phyloP scores from a whole-genome alignment of 2,113 vertebrate species.

The Gymnocephalus cernua region DNA sequence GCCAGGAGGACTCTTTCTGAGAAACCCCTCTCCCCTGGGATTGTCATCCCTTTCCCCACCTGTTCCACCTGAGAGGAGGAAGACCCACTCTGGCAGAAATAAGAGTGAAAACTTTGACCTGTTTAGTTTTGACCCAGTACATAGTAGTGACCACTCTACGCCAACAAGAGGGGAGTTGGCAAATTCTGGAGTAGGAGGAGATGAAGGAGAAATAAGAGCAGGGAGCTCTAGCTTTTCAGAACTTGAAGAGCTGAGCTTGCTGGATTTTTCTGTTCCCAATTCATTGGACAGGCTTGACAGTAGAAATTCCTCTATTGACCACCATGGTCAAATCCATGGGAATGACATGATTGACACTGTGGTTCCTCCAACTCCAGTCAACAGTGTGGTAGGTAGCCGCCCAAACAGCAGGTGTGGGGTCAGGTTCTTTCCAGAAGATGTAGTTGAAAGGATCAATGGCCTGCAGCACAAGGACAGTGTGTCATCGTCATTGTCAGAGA shows the following conservation, averaged over 20 bases:
- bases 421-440: constrained; percentile 88
- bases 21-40: constrained; percentile 85
- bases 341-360: constrained; percentile 82
- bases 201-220: constrained; percentile 64
- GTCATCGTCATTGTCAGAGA: constrained; percentile 84
- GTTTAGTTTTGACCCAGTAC: constrained; percentile 89
- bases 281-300: constrained; percentile 74
- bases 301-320: constrained; percentile 55
- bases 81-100: constrained; percentile 75
- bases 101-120: constrained; percentile 86
- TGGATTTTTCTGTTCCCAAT: constrained; percentile 84
- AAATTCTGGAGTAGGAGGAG: constrained; percentile 62
- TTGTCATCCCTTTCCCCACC: constrained; percentile 84
- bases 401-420: constrained; percentile 86
- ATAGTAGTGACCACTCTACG: constrained; percentile 78
- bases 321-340: constrained; percentile 65
- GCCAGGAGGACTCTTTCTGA: constrained; percentile 82
- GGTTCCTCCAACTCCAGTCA: constrained; percentile 91
- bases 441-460: constrained; percentile 86
- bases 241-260: constrained; percentile 81
- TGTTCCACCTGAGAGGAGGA: constrained; percentile 86
- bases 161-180: constrained; percentile 69
- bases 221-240: constrained; percentile 82
- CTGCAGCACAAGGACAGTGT: constrained; percentile 80
- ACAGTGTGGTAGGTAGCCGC: constrained; percentile 90